These are phyloP conservation scores for Corythornis madagascariensis DNA, from an alignment of 2,113 vertebrate genomes.

Conservation along the genomic window DNA sequence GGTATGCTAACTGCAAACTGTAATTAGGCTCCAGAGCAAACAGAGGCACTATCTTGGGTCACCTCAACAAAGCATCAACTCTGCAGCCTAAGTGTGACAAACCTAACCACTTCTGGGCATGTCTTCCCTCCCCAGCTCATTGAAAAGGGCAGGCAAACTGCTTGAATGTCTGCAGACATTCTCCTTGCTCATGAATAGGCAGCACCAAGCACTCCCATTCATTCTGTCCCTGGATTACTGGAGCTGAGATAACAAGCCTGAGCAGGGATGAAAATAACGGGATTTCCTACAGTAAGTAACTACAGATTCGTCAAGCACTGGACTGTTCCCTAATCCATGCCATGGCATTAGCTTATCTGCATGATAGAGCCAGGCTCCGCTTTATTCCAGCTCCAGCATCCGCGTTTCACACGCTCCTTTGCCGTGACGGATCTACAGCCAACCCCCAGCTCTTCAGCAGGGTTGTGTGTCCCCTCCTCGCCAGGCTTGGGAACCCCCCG, in stretches of 20 bases:
- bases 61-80: not conserved
- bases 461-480: fast-evolving
- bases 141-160: not conserved
- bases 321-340: not conserved
- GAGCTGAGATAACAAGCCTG: not conserved
- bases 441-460: not conserved
- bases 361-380: not conserved
- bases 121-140: not conserved
- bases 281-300: conserved; percentile 21
- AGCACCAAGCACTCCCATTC: not conserved
- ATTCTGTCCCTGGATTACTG: not conserved
- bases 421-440: not conserved
- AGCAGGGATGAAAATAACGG: not conserved
- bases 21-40: not conserved
- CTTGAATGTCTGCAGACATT: not conserved
- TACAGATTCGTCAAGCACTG: not conserved
- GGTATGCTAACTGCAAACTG: not conserved
- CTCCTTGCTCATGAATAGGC: not conserved
- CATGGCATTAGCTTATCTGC: not conserved
- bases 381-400: not conserved
- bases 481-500: fast-evolving
- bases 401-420: not conserved
- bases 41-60: fast-evolving
- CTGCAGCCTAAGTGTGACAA: not conserved
- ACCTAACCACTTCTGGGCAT: not conserved